Evolutionary conservation across 2,797 vertebrate genomes (phyloP).

Genomic region (Pantherophis alleghaniensis): DNA sequence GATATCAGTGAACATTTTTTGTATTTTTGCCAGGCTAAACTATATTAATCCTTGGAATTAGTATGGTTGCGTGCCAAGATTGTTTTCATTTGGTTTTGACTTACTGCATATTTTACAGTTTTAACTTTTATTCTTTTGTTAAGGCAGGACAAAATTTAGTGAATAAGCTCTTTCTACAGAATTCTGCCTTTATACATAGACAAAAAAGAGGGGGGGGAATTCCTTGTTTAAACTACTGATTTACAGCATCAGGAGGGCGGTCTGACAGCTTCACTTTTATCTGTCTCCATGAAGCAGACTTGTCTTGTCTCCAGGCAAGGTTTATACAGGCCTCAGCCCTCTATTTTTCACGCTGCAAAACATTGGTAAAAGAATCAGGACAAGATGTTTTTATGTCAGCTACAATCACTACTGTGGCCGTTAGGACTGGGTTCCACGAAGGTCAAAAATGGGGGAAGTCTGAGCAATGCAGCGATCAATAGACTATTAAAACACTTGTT

Average conservation of each 20-base stretch:
- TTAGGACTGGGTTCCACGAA: neutral
- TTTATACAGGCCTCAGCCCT: neutral
- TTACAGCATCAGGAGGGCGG: neutral
- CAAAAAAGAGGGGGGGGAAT: neutral
- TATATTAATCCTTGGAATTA: neutral
- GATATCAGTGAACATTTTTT: neutral
- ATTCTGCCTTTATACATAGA: neutral
- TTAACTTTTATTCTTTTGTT: neutral
- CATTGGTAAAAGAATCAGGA: neutral
- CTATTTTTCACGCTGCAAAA: neutral
- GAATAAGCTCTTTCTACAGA: neutral
- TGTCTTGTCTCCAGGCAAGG: neutral
- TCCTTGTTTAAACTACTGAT: neutral
- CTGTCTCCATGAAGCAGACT: neutral
- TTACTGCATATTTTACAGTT: neutral
- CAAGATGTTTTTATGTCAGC: neutral
- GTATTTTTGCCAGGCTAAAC: neutral
- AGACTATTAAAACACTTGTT: neutral
- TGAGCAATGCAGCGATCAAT: neutral
- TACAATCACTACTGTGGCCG: neutral
- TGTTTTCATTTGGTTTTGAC: neutral
- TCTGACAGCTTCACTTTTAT: neutral
- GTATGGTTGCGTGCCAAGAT: neutral
- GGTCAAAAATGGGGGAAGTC: neutral
- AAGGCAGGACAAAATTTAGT: neutral